These are phyloP conservation scores for Apteryx owenii DNA, from an alignment of 2,113 vertebrate species.

Conservation along the genomic window DNA sequence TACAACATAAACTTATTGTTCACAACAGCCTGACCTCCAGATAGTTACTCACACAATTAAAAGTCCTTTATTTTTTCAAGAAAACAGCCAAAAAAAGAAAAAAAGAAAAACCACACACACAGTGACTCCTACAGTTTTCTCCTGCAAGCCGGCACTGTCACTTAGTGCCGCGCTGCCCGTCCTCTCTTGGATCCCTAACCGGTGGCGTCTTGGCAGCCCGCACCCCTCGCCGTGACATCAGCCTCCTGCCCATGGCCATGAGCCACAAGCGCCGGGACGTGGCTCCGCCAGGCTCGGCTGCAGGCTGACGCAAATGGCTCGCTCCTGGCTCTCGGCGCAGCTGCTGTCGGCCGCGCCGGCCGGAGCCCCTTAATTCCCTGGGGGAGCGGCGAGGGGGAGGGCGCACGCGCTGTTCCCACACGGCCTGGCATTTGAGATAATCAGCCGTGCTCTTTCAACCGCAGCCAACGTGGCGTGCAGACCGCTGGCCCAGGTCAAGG, in stretches of 20 bases:
- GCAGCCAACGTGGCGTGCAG: background rate
- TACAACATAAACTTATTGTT: constrained; percentile 7
- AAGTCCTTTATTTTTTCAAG: background rate
- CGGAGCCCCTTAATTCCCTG: background rate
- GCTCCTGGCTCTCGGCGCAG: background rate
- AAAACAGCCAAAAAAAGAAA: background rate
- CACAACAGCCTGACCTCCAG: background rate
- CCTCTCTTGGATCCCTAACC: background rate
- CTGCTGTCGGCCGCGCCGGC: background rate
- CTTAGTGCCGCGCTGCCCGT: background rate
- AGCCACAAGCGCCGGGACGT: background rate
- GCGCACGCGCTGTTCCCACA: background rate
- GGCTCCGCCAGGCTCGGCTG: background rate
- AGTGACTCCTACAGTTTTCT: background rate
- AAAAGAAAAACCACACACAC: fast-evolving
- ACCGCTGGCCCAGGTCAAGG: constrained; percentile 18
- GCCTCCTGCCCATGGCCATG: background rate
- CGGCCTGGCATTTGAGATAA: background rate
- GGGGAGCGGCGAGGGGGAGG: background rate
- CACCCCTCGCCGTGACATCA: background rate
- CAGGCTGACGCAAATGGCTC: background rate
- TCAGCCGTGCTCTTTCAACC: background rate
- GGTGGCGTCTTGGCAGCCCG: background rate
- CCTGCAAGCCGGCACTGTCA: background rate
- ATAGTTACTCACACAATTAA: background rate